These are phyloP conservation scores for Conops quadrifasciatus DNA, from an alignment of 2,888 invertebrate genomes.

Conservation along the genomic window DNA sequence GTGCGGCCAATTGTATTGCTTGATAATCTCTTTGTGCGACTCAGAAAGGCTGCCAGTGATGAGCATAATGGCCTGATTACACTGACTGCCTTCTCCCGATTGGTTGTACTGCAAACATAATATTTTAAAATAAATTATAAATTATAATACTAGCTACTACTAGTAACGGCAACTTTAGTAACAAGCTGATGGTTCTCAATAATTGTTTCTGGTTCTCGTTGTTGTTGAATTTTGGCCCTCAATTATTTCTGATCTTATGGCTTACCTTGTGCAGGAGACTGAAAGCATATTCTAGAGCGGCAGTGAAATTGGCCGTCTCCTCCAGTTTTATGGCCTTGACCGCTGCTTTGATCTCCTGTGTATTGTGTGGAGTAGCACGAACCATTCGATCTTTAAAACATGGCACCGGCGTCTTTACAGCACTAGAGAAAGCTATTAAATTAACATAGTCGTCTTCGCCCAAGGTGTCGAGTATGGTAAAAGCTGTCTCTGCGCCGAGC, in stretches of 20 bases:
- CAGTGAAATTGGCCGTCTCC: slow-evolving; percentile 90
- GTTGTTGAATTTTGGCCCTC: too few relatives aligned
- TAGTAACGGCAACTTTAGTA: too few relatives aligned
- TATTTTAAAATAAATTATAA: too few relatives aligned
- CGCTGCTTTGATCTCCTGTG: slow-evolving; percentile 81
- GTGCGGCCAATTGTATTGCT: slow-evolving; percentile 89
- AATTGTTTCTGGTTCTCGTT: neutral
- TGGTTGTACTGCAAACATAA: slow-evolving; percentile 74
- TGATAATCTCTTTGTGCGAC: slow-evolving; percentile 73
- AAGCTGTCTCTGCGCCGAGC: slow-evolving; percentile 87
- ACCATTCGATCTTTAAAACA: slow-evolving; percentile 92
- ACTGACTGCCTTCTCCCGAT: slow-evolving; percentile 87
- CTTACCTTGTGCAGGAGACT: slow-evolving; percentile 86
- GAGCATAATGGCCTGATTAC: slow-evolving; percentile 98
- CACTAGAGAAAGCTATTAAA: slow-evolving; percentile 88
- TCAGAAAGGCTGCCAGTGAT: slow-evolving; percentile 92
- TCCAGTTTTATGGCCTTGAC: slow-evolving; percentile 77
- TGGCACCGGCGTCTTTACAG: slow-evolving; percentile 82
- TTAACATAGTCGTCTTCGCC: slow-evolving; percentile 98
- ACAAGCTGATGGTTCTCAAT: slow-evolving; percentile 13
- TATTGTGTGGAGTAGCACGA: slow-evolving; percentile 83
- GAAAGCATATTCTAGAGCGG: slow-evolving; percentile 91
- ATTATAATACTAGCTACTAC: too few relatives aligned
- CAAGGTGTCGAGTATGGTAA: slow-evolving; percentile 90
- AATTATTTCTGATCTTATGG: neutral